A percentile compares a stretch with the other conserved stretches of the same genome.
Evolutionary conservation across 92 coral and sea anemone species (phyloP).

Genomic region (Parazoanthus darwini): DNA sequence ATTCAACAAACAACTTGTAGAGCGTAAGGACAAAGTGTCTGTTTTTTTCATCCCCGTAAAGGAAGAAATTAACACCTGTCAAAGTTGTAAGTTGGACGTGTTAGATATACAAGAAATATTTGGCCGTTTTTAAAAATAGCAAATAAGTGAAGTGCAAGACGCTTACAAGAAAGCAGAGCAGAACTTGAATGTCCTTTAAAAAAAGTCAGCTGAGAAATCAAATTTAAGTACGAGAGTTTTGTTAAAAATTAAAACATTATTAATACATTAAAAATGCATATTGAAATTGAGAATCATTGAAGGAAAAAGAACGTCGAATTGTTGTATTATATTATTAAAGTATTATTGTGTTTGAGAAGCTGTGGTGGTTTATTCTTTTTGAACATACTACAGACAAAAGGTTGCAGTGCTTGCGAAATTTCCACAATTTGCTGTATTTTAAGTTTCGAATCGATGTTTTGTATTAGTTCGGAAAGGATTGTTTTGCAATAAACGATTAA

Average conservation of each 20-base stretch:
- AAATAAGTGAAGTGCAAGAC: neutral
- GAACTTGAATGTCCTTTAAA: neutral
- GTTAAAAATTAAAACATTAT: neutral
- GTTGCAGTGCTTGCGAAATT: neutral
- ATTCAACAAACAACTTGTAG: neutral
- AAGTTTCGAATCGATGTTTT: neutral
- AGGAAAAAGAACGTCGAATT: neutral
- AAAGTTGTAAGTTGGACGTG: neutral
- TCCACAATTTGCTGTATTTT: neutral
- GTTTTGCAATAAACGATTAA: no score
- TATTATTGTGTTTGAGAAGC: neutral
- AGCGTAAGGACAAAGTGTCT: neutral
- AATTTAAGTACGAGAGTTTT: neutral
- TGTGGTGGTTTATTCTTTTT: neutral
- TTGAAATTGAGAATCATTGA: neutral
- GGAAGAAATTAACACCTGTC: neutral
- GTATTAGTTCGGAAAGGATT: no score
- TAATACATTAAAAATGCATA: slow-evolving; percentile 1
- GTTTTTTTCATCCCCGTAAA: neutral
- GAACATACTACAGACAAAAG: neutral
- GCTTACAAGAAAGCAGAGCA: neutral
- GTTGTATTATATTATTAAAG: neutral
- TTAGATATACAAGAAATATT: neutral
- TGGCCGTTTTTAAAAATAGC: neutral
- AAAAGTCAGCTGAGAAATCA: neutral